These are phyloP conservation scores for Lasioglossum marginatum DNA, from an alignment of 2,888 invertebrate genomes.

Conservation along the genomic window DNA sequence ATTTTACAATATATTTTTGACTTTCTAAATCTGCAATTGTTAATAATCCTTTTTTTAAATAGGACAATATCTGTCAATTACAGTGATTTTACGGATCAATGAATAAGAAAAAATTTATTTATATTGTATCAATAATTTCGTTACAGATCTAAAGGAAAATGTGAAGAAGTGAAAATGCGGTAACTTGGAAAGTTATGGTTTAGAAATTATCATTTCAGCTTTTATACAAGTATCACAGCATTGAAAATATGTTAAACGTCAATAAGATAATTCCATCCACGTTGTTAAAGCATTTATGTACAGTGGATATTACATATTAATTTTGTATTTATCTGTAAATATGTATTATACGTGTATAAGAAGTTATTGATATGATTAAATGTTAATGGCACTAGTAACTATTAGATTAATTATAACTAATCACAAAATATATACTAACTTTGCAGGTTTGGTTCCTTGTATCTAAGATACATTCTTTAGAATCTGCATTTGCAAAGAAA, in stretches of 20 bases:
- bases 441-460: conserved; percentile 45
- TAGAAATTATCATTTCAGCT: conserved; percentile 22
- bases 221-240: conserved; percentile 35
- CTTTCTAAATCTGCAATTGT: conserved; percentile 25
- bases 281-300: conserved; percentile 60
- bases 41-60: conserved; percentile 18
- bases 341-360: conserved; percentile 57
- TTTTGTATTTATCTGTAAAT: conserved; percentile 67
- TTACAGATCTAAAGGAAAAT: conserved; percentile 2
- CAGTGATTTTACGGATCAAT: conserved; percentile 8
- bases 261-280: conserved; percentile 55
- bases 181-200: conserved; percentile 21
- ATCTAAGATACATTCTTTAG: conserved; percentile 37
- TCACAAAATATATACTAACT: conserved; percentile 41
- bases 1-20: conserved; percentile 38
- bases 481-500: conserved; percentile 38
- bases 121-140: conserved; percentile 36
- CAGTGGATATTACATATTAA: conserved; percentile 49
- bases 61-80: neutral
- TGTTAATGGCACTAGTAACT: conserved; percentile 51
- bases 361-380: conserved; percentile 46
- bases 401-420: conserved; percentile 51
- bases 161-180: neutral
- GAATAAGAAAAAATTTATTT: conserved; percentile 32
- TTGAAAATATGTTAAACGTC: conserved; percentile 43